Conservation (phyloP, 2,888 invertebrate species). For the Dynastes hyllus region DNA sequence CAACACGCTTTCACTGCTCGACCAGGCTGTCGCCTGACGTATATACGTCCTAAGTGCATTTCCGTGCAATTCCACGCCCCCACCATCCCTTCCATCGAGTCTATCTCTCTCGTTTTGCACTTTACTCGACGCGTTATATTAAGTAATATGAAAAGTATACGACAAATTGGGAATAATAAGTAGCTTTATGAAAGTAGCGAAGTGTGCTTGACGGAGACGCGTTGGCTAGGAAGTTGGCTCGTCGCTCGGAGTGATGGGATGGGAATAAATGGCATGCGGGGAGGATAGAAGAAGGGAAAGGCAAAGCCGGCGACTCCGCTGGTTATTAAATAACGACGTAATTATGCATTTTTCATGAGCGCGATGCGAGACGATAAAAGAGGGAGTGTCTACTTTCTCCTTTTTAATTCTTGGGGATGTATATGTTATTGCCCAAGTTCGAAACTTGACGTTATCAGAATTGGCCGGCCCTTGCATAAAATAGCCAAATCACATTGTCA, state of each 20-base stretch:
- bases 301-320: background rate
- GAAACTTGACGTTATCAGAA: too few species aligned
- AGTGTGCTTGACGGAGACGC: slow-evolving; percentile 9
- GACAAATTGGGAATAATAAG: slow-evolving; percentile 55
- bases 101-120: background rate
- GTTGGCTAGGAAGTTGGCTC: background rate
- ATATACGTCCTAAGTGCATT: slow-evolving; percentile 47
- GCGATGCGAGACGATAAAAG: background rate
- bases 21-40: slow-evolving; percentile 5
- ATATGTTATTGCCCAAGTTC: too few species aligned
- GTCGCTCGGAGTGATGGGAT: background rate
- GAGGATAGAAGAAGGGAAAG: background rate
- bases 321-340: slow-evolving; percentile 24
- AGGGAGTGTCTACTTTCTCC: too few species aligned
- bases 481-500: too few species aligned
- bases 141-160: slow-evolving; percentile 53
- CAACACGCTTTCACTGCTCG: slow-evolving; percentile 1
- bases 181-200: slow-evolving; percentile 44
- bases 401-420: too few species aligned
- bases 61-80: slow-evolving; percentile 45
- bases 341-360: slow-evolving; percentile 36
- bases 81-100: background rate
- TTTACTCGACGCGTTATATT: slow-evolving; percentile 48
- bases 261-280: background rate
- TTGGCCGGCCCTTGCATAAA: too few species aligned